Evolutionary conservation across 2,888 invertebrate species (phyloP).

Genomic region (Muscina levida): DNA sequence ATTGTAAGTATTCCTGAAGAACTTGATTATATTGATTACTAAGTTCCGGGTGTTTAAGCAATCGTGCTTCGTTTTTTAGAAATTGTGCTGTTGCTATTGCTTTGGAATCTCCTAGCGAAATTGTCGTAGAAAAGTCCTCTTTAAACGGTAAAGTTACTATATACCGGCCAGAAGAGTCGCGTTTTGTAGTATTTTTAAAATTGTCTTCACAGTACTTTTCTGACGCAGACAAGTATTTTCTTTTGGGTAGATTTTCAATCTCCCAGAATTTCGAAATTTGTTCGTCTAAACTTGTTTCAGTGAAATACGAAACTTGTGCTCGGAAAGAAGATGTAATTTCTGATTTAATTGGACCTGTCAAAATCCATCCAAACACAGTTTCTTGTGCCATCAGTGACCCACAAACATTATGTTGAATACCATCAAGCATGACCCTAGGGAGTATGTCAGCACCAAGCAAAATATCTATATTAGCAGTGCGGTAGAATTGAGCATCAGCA

Average conservation of each 20-base stretch:
- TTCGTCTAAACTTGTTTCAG: not conserved
- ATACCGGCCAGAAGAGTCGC: too few relatives aligned
- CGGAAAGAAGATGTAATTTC: not conserved
- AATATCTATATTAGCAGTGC: not conserved
- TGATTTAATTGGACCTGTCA: conserved; percentile 1
- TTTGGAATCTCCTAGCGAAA: too few relatives aligned
- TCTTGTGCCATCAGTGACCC: not conserved
- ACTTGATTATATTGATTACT: too few relatives aligned
- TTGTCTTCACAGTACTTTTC: not conserved
- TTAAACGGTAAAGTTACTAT: not conserved
- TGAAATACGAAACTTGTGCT: not conserved
- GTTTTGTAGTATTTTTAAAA: not conserved
- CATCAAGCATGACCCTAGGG: not conserved
- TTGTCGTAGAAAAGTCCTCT: too few relatives aligned
- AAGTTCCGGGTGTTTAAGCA: too few relatives aligned
- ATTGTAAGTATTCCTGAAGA: too few relatives aligned
- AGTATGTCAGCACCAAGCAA: not conserved
- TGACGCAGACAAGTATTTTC: not conserved
- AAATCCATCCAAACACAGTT: not conserved
- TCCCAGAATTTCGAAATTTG: not conserved
- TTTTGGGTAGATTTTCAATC: not conserved
- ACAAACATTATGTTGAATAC: not conserved
- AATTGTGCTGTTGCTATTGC: too few relatives aligned
- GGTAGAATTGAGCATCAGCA: not conserved
- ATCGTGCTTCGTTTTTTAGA: too few relatives aligned